Evolutionary conservation across 2,888 invertebrate genomes (phyloP).

Genomic region (Formica aserva): DNA sequence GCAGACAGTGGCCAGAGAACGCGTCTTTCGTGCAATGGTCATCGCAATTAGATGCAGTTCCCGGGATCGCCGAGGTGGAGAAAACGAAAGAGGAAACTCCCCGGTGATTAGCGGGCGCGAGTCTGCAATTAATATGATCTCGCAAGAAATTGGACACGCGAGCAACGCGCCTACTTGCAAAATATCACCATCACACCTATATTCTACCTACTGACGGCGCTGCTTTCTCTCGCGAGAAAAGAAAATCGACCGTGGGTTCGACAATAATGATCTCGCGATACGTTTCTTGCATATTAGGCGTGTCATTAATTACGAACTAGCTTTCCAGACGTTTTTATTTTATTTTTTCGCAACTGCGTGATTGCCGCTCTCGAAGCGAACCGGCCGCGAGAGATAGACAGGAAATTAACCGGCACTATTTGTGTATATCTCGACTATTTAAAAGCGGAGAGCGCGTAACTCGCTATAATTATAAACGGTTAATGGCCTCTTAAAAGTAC

Average conservation of each 20-base stretch:
- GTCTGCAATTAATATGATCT: constrained; percentile 53
- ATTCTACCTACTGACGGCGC: background rate
- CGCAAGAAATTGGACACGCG: constrained; percentile 41
- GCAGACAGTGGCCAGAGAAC: constrained; percentile 9
- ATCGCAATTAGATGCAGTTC: constrained; percentile 44
- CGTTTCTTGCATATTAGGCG: constrained; percentile 28
- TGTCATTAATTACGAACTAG: constrained; percentile 40
- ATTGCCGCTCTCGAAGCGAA: background rate
- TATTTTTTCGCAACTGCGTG: background rate
- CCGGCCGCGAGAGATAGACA: background rate
- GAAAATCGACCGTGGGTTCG: constrained; percentile 34
- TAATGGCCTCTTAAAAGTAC: constrained; percentile 5
- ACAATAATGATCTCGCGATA: constrained; percentile 35
- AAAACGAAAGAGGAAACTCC: constrained; percentile 47
- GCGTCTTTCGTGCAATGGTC: constrained; percentile 28
- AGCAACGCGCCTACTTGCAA: constrained; percentile 23
- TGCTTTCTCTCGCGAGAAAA: constrained; percentile 48
- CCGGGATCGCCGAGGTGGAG: constrained; percentile 32
- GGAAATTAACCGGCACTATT: constrained; percentile 39
- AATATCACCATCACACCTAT: constrained; percentile 16
- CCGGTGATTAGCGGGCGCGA: constrained; percentile 43
- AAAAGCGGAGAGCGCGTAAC: constrained; percentile 10
- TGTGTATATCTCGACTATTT: background rate
- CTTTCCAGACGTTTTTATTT: constrained; percentile 28
- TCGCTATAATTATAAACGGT: constrained; percentile 14